Evolutionary conservation across 2,888 invertebrate genomes (phyloP).

Genomic region (Metacarcinus magister): DNA sequence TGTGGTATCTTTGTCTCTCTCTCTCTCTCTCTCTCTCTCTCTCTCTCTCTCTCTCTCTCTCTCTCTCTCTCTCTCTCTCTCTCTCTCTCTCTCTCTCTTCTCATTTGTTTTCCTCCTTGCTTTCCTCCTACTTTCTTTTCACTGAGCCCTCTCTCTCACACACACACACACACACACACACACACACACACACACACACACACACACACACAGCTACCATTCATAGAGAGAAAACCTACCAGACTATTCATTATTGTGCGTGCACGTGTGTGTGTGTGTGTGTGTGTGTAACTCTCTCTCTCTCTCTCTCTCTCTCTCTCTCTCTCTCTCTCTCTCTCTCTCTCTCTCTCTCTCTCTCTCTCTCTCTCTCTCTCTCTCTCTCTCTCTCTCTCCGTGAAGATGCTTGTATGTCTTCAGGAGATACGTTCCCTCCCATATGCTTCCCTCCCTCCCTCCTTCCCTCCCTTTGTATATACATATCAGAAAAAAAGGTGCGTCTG

Average conservation of each 20-base stretch:
- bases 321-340: neutral
- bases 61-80: conserved; percentile 41
- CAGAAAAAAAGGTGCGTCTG: neutral
- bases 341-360: conserved; percentile 30
- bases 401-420: neutral
- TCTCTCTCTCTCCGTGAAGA: neutral
- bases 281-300: neutral
- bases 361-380: neutral
- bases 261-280: neutral
- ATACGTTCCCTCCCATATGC: neutral
- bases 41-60: conserved; percentile 56
- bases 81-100: neutral
- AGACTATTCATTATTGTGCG: neutral
- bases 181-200: conserved; percentile 4
- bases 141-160: neutral
- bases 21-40: conserved; percentile 48
- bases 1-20: conserved; percentile 11
- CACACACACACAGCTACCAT: conserved; percentile 16
- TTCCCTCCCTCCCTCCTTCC: neutral
- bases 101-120: neutral
- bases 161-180: conserved; percentile 31
- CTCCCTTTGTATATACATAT: conserved; percentile 3
- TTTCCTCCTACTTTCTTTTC: too few relatives aligned
- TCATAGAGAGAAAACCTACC: neutral
- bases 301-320: neutral